Evolutionary conservation across 2,113 vertebrate genomes (phyloP).

Genomic region (Crotalus tigris): DNA sequence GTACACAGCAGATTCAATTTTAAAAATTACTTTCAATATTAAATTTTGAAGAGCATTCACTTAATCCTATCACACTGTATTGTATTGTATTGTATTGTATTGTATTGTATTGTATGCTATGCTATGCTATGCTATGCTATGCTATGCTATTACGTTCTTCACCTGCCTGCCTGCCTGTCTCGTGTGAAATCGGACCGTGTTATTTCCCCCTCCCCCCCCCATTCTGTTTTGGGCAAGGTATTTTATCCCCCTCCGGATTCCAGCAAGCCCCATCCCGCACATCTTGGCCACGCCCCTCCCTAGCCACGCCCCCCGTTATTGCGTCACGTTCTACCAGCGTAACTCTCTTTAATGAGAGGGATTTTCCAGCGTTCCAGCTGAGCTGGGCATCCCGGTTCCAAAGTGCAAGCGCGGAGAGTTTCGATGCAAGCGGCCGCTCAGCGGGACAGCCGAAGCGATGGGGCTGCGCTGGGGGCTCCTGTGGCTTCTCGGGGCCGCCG

Average conservation of each 20-base stretch:
- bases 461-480: not conserved
- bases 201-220: fast-evolving
- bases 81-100: no score
- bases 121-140: no score
- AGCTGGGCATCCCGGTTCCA: not conserved
- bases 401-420: no score
- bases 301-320: not conserved
- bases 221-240: not conserved
- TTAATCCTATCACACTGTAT: no score
- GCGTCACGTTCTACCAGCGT: not conserved
- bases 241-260: not conserved
- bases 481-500: not conserved
- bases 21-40: no score
- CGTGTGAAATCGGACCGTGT: not conserved
- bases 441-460: not conserved
- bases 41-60: no score
- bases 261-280: not conserved
- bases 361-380: not conserved
- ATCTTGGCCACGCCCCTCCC: fast-evolving
- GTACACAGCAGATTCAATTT: no score
- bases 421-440: fast-evolving
- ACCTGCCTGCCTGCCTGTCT: not conserved
- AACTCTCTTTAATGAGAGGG: fast-evolving
- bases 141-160: no score
- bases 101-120: no score